Evolutionary conservation across 2,113 vertebrate species (phyloP).

Genomic region (Megaptera novaeangliae): DNA sequence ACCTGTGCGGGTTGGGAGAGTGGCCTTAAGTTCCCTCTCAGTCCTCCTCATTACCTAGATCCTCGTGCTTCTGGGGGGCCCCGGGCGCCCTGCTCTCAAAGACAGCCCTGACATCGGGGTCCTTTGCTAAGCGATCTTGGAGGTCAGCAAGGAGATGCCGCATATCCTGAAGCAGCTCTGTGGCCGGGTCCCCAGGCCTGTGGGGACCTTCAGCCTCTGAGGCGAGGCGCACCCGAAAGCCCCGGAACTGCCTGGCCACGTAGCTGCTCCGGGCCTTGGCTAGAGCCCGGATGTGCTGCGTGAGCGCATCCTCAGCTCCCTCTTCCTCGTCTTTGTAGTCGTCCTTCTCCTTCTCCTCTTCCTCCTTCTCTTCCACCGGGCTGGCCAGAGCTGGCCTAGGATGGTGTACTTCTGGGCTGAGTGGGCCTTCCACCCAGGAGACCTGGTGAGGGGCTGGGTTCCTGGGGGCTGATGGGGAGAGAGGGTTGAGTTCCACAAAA

Average conservation of each 20-base stretch:
- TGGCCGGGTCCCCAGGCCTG: constrained; percentile 47
- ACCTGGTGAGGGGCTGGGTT: constrained; percentile 77
- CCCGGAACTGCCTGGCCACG: constrained; percentile 80
- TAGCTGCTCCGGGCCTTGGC: constrained; percentile 76
- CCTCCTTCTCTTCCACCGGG: constrained; percentile 83
- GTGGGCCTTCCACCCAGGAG: constrained; percentile 86
- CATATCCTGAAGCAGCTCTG: constrained; percentile 88
- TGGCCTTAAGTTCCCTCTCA: not conserved
- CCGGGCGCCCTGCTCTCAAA: constrained; percentile 24
- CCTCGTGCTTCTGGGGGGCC: not conserved
- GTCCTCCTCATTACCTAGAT: constrained; percentile 45
- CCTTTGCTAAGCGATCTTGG: constrained; percentile 82
- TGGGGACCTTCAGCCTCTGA: constrained; percentile 71
- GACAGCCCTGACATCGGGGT: constrained; percentile 79
- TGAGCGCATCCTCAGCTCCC: constrained; percentile 78
- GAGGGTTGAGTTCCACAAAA: constrained; percentile 23
- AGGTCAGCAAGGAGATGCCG: constrained; percentile 84
- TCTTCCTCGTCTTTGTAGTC: constrained; percentile 56
- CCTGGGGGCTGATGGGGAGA: constrained; percentile 45
- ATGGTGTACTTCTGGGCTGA: constrained; percentile 67
- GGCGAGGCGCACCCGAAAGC: constrained; percentile 34
- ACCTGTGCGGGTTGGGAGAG: not conserved
- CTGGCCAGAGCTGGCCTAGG: constrained; percentile 84
- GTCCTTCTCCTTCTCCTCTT: rapidly evolving
- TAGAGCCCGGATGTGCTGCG: constrained; percentile 82